Base-by-base conservation (phyloP, 2,888 invertebrate species). In the Erynnis tages region DNA sequence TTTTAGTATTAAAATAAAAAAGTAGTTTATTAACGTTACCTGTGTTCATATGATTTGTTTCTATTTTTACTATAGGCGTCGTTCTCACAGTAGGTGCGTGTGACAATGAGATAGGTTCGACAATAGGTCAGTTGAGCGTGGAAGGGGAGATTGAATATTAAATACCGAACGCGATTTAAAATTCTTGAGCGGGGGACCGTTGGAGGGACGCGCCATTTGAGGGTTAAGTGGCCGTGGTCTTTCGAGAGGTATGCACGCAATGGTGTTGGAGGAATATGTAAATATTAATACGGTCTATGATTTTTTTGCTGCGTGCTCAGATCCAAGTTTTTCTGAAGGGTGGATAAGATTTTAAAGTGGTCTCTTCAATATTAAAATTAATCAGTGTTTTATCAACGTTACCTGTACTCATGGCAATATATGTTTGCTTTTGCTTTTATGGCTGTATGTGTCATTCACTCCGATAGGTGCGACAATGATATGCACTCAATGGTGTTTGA, bases 81-180 rank as follows among this genome's bases (percentile, higher is more conserved):
- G 14, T 6, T 7, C 34, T 16, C 13, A 10, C 13, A 27, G 23
- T 34, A 45, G 14, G 34, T 34, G 34, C 34, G 34, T 23, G 34
- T 19, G 21, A 45, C 32, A 45, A 34, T 38, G 47, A 44, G 43
- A 44, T 44, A 44, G 43, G 43, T 44, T 29, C 47, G 19, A 38
- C 38, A 48, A 48, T 48, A 23, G 48, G 48, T 48, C 48, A 48
- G 38, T 48, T 38, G 38, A 38, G 17, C 48, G 21, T 29, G 14
- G 32, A 47, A 30, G 30, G 40, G 32, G 23, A 32, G 32, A 48
- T 48, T 48, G 48, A 48, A 48, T 48, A 48, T 48, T 48, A 48
- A 48, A 40, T 32, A 40, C 32, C 40, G 40, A 38, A 23, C 40
- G 32, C 16, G 48, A 40, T 48, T 48, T 48, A 48, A 48, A 48